Evolutionary conservation across 2,888 invertebrate genomes (phyloP), one percentile per base, ranked within the genome.

Genomic region (Sarcophaga carnaria): DNA sequence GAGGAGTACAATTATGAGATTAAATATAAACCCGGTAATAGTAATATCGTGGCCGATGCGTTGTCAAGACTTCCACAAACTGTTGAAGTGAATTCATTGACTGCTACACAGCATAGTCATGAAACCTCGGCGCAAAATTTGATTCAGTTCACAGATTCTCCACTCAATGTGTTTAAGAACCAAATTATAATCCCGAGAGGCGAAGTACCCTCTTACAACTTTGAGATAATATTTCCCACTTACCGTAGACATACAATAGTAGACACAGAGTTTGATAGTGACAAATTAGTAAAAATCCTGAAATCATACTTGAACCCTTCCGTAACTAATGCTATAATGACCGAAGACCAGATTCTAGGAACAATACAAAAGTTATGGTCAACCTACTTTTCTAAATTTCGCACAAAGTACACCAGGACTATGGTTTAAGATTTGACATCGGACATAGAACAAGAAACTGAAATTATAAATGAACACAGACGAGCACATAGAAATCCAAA

Each of bases 301-400:
- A 78, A 67, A 20, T 69, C 67, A 75, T 69, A 62, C 25, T 67
- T 75, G 45, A 81, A 81, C 22, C 81, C 80, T 10, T 66, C 64
- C 12, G 66, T 72, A 20, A 45, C 72, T 64, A 72, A 72, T 72
- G 80, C 66, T 25, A 66, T 80, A 47, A 80, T 25, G 75, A 37
- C 37, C 37, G 37, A 37, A 37, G 10, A 37, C 37, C 37, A 37
- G 37, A 37, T 37, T 10, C 37, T 37, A 10, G 37, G 20, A 20
- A 20, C 20, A 20, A 20, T 80, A 4, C 66, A 84, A 22, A 45
- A 75, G n/a, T 71, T 84, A 22, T 76, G 62, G 17, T 64, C 64
- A 45, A 37, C 60, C 20, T 75, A 80, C 6, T 83, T 88, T 69
- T 79, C 66, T 47, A 75, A 83, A n/a, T 84, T 83, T 22, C 75